These are phyloP conservation scores for Hydrozoanthus tunicans DNA, from an alignment of 64 coral and sea anemone species.

Conservation along the genomic window DNA sequence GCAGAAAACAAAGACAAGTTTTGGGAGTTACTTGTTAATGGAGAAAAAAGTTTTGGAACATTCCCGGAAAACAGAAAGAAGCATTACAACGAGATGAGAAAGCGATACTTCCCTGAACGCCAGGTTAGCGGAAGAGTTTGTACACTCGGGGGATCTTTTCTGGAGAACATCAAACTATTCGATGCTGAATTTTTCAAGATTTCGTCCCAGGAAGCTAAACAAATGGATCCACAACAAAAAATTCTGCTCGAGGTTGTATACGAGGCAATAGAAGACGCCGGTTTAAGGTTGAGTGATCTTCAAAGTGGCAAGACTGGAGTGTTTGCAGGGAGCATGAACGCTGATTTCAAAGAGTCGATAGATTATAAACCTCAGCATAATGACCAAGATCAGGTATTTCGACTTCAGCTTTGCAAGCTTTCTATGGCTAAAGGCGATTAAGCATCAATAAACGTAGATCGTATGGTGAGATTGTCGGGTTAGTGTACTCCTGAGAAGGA, in stretches of 20 bases:
- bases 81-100: constrained; percentile 49
- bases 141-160: constrained; percentile 65
- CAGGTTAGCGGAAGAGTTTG: constrained; percentile 65
- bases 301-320: constrained; percentile 70
- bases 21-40: constrained; percentile 67
- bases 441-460: constrained; percentile 36
- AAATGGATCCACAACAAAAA: constrained; percentile 86
- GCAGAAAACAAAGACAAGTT: constrained; percentile 76
- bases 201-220: constrained; percentile 69
- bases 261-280: constrained; percentile 90
- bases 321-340: constrained; percentile 88
- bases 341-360: constrained; percentile 58
- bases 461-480: too few relatives aligned
- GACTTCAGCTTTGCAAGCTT: too few relatives aligned
- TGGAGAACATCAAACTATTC: constrained; percentile 68
- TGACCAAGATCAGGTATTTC: too few relatives aligned
- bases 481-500: too few relatives aligned
- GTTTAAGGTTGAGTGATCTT: constrained; percentile 72
- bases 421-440: constrained; percentile 39
- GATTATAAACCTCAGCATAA: too few relatives aligned
- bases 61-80: constrained; percentile 67
- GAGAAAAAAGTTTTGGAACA: constrained; percentile 37
- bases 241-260: constrained; percentile 77
- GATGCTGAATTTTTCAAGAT: constrained; percentile 86
- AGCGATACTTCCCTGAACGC: constrained; percentile 66